Evolutionary conservation across 2,113 vertebrate genomes (phyloP).

Genomic region (Microcebus jonahi): DNA sequence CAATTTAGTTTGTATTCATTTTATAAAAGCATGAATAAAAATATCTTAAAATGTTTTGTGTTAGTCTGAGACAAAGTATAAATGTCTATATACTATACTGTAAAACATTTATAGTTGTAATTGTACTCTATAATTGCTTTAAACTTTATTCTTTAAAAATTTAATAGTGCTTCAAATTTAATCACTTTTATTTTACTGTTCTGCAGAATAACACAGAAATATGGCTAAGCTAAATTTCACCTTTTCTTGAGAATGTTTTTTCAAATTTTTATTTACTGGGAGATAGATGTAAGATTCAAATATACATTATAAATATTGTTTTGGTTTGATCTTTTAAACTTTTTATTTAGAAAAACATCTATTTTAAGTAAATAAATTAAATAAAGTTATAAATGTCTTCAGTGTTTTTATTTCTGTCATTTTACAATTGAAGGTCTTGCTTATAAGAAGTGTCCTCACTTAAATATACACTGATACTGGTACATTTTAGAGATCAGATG

Average conservation of each 20-base stretch:
- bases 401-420: not conserved
- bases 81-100: not conserved
- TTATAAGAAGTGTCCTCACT: not conserved
- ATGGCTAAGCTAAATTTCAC: not conserved
- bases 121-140: not conserved
- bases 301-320: not conserved
- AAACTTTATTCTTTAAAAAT: conserved; percentile 45
- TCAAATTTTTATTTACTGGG: not conserved
- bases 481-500: not conserved
- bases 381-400: not conserved
- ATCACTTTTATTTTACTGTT: conserved; percentile 46
- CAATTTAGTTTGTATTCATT: not conserved
- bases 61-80: not conserved
- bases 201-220: conserved; percentile 5
- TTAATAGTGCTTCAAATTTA: conserved; percentile 40
- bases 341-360: not conserved
- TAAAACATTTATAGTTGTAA: not conserved
- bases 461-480: not conserved
- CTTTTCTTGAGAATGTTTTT: not conserved
- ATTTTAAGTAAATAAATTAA: not conserved
- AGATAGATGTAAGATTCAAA: not conserved
- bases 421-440: not conserved
- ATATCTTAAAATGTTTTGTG: not conserved
- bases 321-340: not conserved
- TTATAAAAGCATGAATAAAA: not conserved